These are phyloP conservation scores for Gallirallus australis DNA, from an alignment of 2,797 vertebrate species.

Conservation along the genomic window DNA sequence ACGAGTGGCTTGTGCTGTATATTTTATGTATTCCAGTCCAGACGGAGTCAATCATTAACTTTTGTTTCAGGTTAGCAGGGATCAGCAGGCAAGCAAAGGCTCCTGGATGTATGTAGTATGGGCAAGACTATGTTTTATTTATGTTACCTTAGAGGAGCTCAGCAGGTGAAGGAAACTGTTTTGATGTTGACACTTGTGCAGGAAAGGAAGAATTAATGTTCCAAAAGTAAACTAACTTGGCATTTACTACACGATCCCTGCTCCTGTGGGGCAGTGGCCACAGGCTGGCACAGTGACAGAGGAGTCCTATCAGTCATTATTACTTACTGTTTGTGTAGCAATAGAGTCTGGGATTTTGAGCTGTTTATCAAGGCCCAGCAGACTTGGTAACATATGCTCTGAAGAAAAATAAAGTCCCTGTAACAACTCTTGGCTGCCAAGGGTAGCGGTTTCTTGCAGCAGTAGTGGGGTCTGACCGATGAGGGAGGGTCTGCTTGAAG, in stretches of 20 bases:
- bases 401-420: neutral
- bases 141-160: neutral
- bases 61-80: constrained; percentile 1
- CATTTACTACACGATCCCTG: neutral
- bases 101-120: neutral
- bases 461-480: accelerated
- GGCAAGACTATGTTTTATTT: neutral
- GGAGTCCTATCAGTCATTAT: neutral
- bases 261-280: neutral
- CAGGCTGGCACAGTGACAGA: neutral
- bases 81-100: neutral
- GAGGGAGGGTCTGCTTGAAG: neutral
- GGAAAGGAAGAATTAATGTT: neutral
- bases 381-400: neutral
- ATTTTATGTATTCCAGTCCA: constrained; percentile 41
- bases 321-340: neutral
- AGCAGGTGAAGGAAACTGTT: neutral
- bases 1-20: neutral
- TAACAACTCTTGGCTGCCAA: neutral
- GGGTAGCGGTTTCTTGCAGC: neutral
- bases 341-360: neutral
- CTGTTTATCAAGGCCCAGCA: neutral
- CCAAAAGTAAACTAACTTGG: neutral
- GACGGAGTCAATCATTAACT: constrained; percentile 51
- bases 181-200: neutral